Percentiles rank a stretch among this genome's conserved stretches.
phyloP scores from a whole-genome alignment of 2,113 vertebrate species.

The Gyps fulvus region DNA sequence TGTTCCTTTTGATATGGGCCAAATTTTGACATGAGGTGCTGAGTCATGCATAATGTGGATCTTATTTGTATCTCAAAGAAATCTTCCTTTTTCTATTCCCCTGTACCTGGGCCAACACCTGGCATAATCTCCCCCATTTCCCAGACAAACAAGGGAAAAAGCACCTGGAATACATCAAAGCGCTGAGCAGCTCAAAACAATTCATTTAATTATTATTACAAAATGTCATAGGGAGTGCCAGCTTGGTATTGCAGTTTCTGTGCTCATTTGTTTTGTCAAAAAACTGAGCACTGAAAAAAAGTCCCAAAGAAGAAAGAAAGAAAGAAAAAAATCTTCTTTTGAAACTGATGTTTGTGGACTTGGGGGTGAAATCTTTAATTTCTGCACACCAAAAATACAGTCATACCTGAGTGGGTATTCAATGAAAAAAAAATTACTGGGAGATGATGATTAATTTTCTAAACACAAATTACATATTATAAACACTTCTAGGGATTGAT shows the following conservation, averaged over 20 bases:
- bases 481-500: not conserved
- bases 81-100: not conserved
- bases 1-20: constrained; percentile 45
- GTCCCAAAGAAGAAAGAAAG: too few species aligned
- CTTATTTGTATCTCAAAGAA: not conserved
- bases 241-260: not conserved
- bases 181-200: not conserved
- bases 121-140: not conserved
- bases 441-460: not conserved
- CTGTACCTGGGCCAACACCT: not conserved
- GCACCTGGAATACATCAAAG: not conserved
- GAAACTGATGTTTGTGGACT: not conserved
- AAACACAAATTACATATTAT: not conserved
- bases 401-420: not conserved
- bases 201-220: not conserved
- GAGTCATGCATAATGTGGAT: not conserved
- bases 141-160: not conserved
- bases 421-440: not conserved
- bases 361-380: not conserved
- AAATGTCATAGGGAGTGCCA: not conserved
- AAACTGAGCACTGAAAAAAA: not conserved
- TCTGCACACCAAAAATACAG: not conserved
- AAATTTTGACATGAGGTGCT: constrained; percentile 27
- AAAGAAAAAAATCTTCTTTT: not conserved
- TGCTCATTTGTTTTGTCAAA: not conserved